Evolutionary conservation across 2,113 vertebrate species (phyloP), one percentile per base, ranked within the genome.

Genomic region (Phylloscopus trochilus): DNA sequence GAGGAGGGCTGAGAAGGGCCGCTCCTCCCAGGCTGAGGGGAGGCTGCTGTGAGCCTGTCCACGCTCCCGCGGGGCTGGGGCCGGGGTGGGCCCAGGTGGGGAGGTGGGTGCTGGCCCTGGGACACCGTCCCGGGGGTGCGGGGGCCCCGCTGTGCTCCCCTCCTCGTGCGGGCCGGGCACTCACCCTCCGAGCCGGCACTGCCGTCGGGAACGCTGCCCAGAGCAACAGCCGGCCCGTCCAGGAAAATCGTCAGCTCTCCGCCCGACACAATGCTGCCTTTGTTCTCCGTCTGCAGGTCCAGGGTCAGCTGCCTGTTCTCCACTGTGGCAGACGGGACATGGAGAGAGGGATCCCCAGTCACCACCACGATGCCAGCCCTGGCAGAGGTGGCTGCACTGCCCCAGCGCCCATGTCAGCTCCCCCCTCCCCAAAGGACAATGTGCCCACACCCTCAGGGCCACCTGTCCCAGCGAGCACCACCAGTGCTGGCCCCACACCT

Each of bases 201-300:
- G 98, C 98, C 98, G 95, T 98, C 99, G 95, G 99, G 99, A 98
- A 98, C 80, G 2, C 96, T 98, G 98, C 99, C 99, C 98, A 98
- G 96, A 98, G 99, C 99, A 98, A 99, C 98, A 98, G 97, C 98
- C 22, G 99, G 98, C 95, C 99, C 98, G 43, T 99, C 98, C 99
- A 99, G 98, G 98, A 99, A 99, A 98, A 99, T 97, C 95, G 98
- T 99, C 98, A 99, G 98, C 98, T 99, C 99, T 41, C 99, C 99
- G 23, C 98, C 98, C 0, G 98, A 98, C 96, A 99, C 99, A 99
- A 99, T 96, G 49, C 97, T 97, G 96, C 99, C 99, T 99, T 99
- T 99, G 99, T 99, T 99, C 98, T 99, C 99, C 1, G 98, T 98
- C 98, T 99, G 99, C 97, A 99, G 98, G 97, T 98, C 98, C 97